Base-by-base conservation (phyloP, 2,113 vertebrate genomes). In the Mus spicilegus region DNA sequence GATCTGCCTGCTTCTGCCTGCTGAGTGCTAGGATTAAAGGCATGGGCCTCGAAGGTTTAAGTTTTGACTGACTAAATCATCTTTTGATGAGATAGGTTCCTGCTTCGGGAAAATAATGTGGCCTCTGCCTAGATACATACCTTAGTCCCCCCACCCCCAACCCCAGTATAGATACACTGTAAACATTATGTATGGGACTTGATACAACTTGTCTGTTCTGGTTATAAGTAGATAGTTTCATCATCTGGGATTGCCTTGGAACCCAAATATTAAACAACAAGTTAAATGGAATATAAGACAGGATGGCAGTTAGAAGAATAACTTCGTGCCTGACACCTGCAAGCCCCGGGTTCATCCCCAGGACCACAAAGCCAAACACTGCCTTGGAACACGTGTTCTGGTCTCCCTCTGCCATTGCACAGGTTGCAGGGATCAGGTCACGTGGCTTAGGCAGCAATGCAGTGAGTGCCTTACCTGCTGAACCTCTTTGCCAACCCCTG, bases 181-280 rank as follows among this genome's bases (percentile, higher is more conserved):
- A 80, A 49, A 46, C 10, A 46, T 9, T 28, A 36, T 81, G 87
- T 78, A 22, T 5, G 9, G 81, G 75, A 69, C 85, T 94, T 42
- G 69, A 49, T 88, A 54, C 24, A 73, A 58, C 87, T 78, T 93
- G 14, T 87, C 87, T 93, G 11, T 82, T 91, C n/a, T 94, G 30
- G 82, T 95, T 76, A 76, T 4, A 36, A 92, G 95, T 87, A 36
- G 73, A 39, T 73, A 80, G 89, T 33, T 24, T 91, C 61, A 1
- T 89, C 61, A 0, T 4, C 39, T 22, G 67, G 33, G 72, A 78
- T 89, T 33, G 89, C 51, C 42, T 73, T 46, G 56, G 49, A 33
- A 22, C 28, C 20, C 39, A 84, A 82, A 75, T 75, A 95, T 24
- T 56, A 67, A 77, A 73, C 9, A 65, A 54, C 54, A 78, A 49